A percentile compares a stretch with the other conserved stretches of the same genome.
phyloP scores from a whole-genome alignment of 1,140 invertebrate species.

The Ephestia elutella region DNA sequence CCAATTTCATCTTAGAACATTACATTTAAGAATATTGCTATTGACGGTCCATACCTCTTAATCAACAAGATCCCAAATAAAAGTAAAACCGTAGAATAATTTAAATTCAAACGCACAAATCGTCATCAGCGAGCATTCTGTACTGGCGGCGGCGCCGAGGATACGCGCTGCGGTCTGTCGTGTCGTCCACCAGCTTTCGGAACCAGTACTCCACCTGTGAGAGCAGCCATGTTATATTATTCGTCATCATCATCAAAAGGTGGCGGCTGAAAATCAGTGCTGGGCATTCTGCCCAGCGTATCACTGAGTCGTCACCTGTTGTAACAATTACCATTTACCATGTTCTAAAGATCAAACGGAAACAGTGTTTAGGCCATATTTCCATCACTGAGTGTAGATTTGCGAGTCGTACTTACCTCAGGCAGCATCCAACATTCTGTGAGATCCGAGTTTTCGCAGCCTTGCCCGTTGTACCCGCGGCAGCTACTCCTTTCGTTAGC shows the following conservation, averaged over 20 bases:
- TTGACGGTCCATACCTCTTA: too few species aligned
- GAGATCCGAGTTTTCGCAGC: constrained; percentile 55
- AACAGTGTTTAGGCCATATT: too few species aligned
- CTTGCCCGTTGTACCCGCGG: constrained; percentile 42
- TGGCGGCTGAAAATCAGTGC: too few species aligned
- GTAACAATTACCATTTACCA: too few species aligned
- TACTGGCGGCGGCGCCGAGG: constrained; percentile 57
- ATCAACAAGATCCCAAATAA: background rate
- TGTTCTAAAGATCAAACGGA: too few species aligned
- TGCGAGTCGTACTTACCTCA: constrained; percentile 32
- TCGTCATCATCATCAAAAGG: too few species aligned
- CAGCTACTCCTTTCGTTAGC: constrained; percentile 39
- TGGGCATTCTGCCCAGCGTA: too few species aligned
- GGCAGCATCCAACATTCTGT: constrained; percentile 70
- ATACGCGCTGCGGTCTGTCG: constrained; percentile 38
- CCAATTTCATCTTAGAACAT: too few species aligned
- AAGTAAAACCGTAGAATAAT: background rate
- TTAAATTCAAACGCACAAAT: constrained; percentile 53
- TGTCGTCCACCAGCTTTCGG: constrained; percentile 54
- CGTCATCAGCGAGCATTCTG: constrained; percentile 50
- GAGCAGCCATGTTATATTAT: constrained; percentile 2
- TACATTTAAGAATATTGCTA: too few species aligned
- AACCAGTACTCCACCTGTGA: constrained; percentile 67
- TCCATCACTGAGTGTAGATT: background rate
- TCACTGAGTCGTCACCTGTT: too few species aligned